Conservation (phyloP, 2,888 invertebrate genomes). For the Archips xylosteana region DNA sequence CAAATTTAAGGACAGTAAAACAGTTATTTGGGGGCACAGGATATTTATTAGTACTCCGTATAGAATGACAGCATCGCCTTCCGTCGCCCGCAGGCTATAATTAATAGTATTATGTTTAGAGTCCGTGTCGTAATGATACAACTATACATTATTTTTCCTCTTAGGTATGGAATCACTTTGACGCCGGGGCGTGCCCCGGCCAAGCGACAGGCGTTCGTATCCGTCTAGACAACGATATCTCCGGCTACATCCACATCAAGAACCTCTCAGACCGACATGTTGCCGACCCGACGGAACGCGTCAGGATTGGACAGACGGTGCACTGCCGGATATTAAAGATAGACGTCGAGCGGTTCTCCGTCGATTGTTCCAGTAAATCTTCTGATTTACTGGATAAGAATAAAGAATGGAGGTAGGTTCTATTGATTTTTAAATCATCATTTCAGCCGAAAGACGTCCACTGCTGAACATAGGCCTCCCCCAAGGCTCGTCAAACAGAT, state of each 20-base stretch:
- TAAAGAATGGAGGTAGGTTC: conserved; percentile 91
- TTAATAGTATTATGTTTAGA: too few species aligned
- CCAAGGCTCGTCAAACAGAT: too few species aligned
- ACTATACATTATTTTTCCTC: not conserved
- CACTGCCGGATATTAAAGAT: conserved; percentile 97
- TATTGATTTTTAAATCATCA: not conserved
- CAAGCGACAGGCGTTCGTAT: conserved; percentile 97
- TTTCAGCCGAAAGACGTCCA: too few species aligned
- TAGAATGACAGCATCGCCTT: too few species aligned
- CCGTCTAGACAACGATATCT: conserved; percentile 95
- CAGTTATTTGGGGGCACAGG: too few species aligned
- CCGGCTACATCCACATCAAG: conserved; percentile 97
- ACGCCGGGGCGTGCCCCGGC: conserved; percentile 97
- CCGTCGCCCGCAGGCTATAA: too few species aligned
- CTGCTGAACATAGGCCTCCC: too few species aligned
- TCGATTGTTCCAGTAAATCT: conserved; percentile 96
- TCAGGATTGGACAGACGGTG: conserved; percentile 92
- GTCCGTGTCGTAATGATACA: too few species aligned
- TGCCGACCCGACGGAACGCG: conserved; percentile 96
- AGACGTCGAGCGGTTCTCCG: conserved; percentile 96
- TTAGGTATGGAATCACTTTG: conserved; percentile 98
- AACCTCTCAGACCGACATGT: conserved; percentile 97
- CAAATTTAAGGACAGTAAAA: too few species aligned
- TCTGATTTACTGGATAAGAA: conserved; percentile 97
- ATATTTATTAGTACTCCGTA: too few species aligned